Base-by-base conservation (phyloP, 2,888 invertebrate species). In the Fragum fragum region DNA sequence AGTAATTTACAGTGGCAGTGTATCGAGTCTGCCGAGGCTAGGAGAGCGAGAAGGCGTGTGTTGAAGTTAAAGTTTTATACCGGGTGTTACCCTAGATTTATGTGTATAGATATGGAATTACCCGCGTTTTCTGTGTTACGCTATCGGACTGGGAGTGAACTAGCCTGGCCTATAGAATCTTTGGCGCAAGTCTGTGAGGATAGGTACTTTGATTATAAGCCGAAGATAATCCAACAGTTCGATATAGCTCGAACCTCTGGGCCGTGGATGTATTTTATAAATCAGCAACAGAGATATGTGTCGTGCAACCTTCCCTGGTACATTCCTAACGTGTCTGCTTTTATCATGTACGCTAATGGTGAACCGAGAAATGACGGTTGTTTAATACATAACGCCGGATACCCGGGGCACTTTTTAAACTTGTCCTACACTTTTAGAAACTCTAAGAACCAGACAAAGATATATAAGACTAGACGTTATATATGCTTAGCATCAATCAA, bases 281-380 rank as follows among this genome's bases (percentile, higher is more conserved):
- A 79, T n/a, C 75, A 83, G 16, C 53, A 72, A 52, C 81, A 83
- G 28, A 71, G 76, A 36, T 81, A 76, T 52, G 81, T 81, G 1
- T 69, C 83, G 7, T 86, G 86, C 32, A 83, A 83, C 52, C 53
- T 86, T 23, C 86, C 86, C 0, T 86, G 86, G 86, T 86, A 83
- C 63, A 83, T 86, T 32, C 81, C 79, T 18, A 81, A 86, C n/a
- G 69, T 79, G 1, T 81, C 83, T 2, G 74, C 72, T 23, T 83
- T 83, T 39, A 53, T 73, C 16, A 79, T 83, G 76, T 86, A 83
- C 72, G 79, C 77, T 52, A 72, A 52, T n/a, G 66, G 69, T 21
- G 68, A 79, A n/a, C 55, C 73, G n/a, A 66, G 57, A 11, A 76
- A 79, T 18, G 74, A 72, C 52, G 86, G 86, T 1, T 86, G 86